These are phyloP conservation scores for Halichondria panicea DNA, from an alignment of 37 sponge, comb jelly and placozoan species.

Conservation along the genomic window DNA sequence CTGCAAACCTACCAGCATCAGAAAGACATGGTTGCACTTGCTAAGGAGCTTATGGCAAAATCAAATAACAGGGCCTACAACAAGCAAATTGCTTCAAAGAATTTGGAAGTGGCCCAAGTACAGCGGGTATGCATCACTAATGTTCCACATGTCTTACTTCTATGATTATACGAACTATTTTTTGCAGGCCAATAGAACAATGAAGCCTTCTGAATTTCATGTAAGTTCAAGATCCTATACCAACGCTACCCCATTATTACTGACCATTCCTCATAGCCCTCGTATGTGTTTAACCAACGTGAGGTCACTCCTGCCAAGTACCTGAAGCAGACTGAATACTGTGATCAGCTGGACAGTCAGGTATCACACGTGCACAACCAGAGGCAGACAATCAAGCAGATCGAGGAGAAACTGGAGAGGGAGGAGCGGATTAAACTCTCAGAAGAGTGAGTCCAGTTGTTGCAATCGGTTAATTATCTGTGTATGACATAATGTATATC, in stretches of 20 bases:
- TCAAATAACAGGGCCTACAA: constrained; percentile 6
- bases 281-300: constrained; percentile 77
- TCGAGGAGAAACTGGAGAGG: constrained; percentile 45
- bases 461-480: background rate
- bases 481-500: background rate
- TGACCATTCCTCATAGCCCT: constrained; percentile 39
- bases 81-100: constrained; percentile 25
- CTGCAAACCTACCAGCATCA: constrained; percentile 70
- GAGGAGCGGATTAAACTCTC: constrained; percentile 61
- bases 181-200: background rate
- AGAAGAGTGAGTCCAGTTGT: constrained; percentile 55
- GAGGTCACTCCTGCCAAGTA: constrained; percentile 38
- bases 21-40: constrained; percentile 41
- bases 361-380: constrained; percentile 20
- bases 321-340: constrained; percentile 63
- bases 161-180: no score
- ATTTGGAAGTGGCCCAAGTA: background rate
- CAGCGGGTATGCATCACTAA: background rate
- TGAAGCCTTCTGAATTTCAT: constrained; percentile 18
- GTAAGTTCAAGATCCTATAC: constrained; percentile 10
- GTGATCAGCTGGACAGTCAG: constrained; percentile 70
- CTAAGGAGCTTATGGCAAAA: constrained; percentile 45
- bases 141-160: no score
- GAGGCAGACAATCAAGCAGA: constrained; percentile 23
- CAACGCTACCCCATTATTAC: background rate